Conservation (phyloP, 2,888 invertebrate genomes). For the Diarsia brunnea region DNA sequence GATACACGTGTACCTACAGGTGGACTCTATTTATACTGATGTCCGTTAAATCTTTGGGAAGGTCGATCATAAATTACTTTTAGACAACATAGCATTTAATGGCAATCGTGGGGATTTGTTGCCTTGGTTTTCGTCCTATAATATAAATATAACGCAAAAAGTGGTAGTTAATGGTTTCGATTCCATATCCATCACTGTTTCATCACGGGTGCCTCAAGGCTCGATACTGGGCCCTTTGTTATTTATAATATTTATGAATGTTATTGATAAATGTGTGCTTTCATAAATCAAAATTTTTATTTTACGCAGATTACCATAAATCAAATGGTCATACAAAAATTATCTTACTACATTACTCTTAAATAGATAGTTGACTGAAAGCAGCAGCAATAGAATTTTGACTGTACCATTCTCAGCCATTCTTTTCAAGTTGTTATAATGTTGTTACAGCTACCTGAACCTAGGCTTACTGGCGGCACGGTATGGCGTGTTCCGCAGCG, state of each 20-base stretch:
- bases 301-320: too few species aligned
- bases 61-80: not conserved
- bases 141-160: too few species aligned
- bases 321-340: not conserved
- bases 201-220: too few species aligned
- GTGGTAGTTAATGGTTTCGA: too few species aligned
- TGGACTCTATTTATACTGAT: not conserved
- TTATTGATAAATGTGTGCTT: too few species aligned
- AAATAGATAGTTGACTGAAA: not conserved
- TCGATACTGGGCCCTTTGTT: too few species aligned
- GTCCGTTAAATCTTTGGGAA: not conserved
- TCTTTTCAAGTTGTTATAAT: not conserved
- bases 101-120: too few species aligned
- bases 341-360: not conserved
- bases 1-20: not conserved
- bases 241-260: too few species aligned
- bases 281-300: too few species aligned
- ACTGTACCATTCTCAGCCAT: not conserved
- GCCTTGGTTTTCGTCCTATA: too few species aligned
- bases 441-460: constrained; percentile 94
- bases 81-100: too few species aligned
- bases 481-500: constrained; percentile 92
- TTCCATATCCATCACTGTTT: too few species aligned
- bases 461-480: constrained; percentile 98
- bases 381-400: not conserved